Base-by-base conservation (phyloP, 2,888 invertebrate genomes). In the Eremobia ochroleuca region DNA sequence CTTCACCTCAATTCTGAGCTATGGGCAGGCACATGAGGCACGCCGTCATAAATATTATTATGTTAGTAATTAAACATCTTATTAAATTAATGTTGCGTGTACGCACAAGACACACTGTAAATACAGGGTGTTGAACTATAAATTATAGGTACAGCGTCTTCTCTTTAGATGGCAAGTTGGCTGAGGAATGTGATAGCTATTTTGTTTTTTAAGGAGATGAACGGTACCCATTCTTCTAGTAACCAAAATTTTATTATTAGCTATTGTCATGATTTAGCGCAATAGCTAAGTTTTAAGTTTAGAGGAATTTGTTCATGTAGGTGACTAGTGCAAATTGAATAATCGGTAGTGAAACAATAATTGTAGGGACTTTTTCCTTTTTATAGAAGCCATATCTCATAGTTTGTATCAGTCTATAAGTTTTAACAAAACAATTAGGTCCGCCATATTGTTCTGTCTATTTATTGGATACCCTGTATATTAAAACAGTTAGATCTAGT, bases 1-100 rank as follows among this genome's bases (percentile, higher is more conserved):
- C 64, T 71, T 71, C 77, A 69, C 76, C 81, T 80, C 71, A 58
- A 73, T 70, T 73, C 40, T 37, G 15, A n/a, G 64, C 31, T 58
- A 52, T 67, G 49, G 49, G 31, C 43, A 70, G 31, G 13, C 31
- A 68, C n/a, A 55, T n/a, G 37, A 70, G 31, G 13, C 31, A 68
- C n/a, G 46, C 13, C 15, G 34, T 25, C 59, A 64, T 67, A 71
- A 70, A 71, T 81, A 76, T 69, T 58, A 67, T 43, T 73, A 52
- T 37, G 46, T 58, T 49, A 46, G 58, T 79, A 62, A 83, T 79
- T 73, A 70, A 62, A 79, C 15, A 74, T 67, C 34, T 67, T 66
- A 78, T 73, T 67, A 59, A 71, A 71, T 74, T 64, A 74, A 68
- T 55, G 55, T 64, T 58, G 49, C 34, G 15, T 72, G n/a, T 55